A percentile compares a stretch with the other conserved stretches of the same genome.
Evolutionary conservation across 2,113 vertebrate species (phyloP).

Genomic region (pig (Sus scrofa)): T2T-Sscrofa CM000826.6:93084501-93085000

Average conservation of each 20-base stretch:
- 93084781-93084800: background rate
- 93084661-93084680: background rate
- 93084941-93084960: constrained; percentile 21
- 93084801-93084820: background rate
- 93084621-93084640: constrained; percentile 27
- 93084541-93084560: background rate
- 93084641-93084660: background rate
- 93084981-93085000: too few relatives aligned
- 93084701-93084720: background rate
- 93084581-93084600: constrained; percentile 29
- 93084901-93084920: background rate
- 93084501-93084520: background rate
- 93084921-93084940: background rate
- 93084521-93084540: background rate
- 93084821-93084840: background rate
- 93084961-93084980: background rate
- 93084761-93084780: background rate
- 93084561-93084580: background rate
- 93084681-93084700: background rate
- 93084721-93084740: background rate
- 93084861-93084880: background rate
- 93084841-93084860: background rate
- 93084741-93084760: background rate
- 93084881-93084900: background rate
- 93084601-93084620: background rate